phyloP scores from a whole-genome alignment of 35 echinoderm and acorn worm genomes.

The Holothuria glaberrima region DNA sequence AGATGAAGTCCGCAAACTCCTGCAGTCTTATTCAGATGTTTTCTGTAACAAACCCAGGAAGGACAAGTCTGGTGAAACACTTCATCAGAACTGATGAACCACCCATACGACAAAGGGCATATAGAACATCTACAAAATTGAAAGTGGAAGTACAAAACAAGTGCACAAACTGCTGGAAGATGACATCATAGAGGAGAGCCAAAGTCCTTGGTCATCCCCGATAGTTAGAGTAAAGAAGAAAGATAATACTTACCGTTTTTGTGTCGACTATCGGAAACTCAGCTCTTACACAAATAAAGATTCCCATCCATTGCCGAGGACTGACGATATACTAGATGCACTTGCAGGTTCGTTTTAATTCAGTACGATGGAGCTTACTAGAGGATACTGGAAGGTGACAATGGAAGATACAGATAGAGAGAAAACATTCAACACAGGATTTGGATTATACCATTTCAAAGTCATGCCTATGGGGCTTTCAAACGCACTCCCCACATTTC shows the following conservation, averaged over 20 bases:
- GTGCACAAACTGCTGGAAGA: background rate
- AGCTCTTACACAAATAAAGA: too few species aligned
- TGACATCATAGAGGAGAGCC: conserved; percentile 19
- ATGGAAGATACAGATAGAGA: background rate
- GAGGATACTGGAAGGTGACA: too few species aligned
- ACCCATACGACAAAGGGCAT: background rate
- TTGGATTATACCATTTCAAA: conserved; percentile 35
- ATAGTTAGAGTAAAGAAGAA: conserved; percentile 47
- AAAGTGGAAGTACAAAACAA: conserved; percentile 28
- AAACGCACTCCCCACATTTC: conserved; percentile 60
- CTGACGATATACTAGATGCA: background rate
- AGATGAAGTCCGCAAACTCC: background rate
- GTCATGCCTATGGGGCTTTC: conserved; percentile 57
- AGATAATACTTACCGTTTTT: conserved; percentile 20
- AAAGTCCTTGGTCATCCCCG: too few species aligned
- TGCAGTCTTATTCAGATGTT: background rate
- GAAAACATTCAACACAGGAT: background rate
- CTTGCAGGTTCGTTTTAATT: background rate
- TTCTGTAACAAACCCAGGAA: background rate
- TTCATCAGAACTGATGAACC: background rate
- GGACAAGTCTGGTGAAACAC: conserved; percentile 32
- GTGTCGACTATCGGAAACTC: conserved; percentile 5
- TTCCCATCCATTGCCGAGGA: conserved; percentile 13
- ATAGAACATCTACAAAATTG: conserved; percentile 19
- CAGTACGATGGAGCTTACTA: too few species aligned